phyloP scores from a whole-genome alignment of 30 jellyfish, hydroid and myxozoan species.

The Chrysaora quinquecirrha region DNA sequence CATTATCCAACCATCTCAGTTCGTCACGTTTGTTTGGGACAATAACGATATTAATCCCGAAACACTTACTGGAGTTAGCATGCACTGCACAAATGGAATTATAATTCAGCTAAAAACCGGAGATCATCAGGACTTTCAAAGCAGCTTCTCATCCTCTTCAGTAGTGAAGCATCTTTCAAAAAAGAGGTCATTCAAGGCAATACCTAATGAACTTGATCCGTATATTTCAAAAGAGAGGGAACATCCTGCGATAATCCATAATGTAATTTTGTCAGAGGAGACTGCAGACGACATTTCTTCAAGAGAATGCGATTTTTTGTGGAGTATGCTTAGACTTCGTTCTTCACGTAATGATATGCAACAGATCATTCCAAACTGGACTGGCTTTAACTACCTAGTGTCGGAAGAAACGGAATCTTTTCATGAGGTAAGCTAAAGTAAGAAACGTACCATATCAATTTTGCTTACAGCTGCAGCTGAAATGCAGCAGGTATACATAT shows the following conservation, averaged over 20 bases:
- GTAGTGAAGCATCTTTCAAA: neutral
- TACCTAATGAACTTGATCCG: neutral
- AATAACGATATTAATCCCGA: too few relatives aligned
- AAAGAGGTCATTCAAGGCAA: too few relatives aligned
- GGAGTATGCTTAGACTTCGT: slow-evolving; percentile 16
- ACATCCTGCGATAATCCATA: too few relatives aligned
- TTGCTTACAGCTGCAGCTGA: too few relatives aligned
- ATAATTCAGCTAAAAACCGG: neutral
- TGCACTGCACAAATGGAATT: neutral
- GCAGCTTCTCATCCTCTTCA: neutral
- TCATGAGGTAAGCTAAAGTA: too few relatives aligned
- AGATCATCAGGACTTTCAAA: neutral
- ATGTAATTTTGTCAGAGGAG: neutral
- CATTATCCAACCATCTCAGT: too few relatives aligned
- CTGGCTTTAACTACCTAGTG: too few relatives aligned
- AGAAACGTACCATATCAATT: too few relatives aligned
- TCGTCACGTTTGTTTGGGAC: too few relatives aligned
- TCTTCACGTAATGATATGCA: neutral
- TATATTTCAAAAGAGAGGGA: neutral
- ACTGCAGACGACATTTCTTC: neutral
- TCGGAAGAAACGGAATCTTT: neutral
- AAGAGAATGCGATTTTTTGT: too few relatives aligned
- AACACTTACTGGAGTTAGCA: too few relatives aligned
- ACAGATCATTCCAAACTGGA: slow-evolving; percentile 11
- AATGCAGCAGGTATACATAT: too few relatives aligned